phyloP scores from a whole-genome alignment of 2,888 invertebrate species.

The Resseliella maxima region DNA sequence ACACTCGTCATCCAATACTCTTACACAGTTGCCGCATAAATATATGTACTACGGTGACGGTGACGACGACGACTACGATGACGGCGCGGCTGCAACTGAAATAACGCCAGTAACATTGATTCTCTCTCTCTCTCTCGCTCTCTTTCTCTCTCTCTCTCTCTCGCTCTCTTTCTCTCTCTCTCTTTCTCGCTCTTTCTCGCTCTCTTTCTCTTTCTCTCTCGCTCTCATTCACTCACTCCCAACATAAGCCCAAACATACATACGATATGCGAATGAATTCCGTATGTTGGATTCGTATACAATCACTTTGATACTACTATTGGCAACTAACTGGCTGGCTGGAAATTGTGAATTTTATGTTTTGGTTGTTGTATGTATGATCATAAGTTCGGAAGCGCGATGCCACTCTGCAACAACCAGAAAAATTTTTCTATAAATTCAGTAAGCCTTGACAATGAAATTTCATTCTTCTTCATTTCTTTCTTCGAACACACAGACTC shows the following conservation, averaged over 20 bases:
- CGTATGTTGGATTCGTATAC: slow-evolving; percentile 7
- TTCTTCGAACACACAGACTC: slow-evolving; percentile 57
- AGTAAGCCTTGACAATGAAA: slow-evolving; percentile 67
- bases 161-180: no score
- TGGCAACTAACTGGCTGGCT: slow-evolving; percentile 32
- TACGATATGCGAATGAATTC: neutral
- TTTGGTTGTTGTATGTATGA: slow-evolving; percentile 1
- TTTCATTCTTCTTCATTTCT: slow-evolving; percentile 66
- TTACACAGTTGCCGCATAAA: neutral
- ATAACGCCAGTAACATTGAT: no score
- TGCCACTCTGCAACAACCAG: no score
- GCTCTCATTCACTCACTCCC: no score
- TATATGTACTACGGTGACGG: neutral
- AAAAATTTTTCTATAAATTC: slow-evolving; percentile 68
- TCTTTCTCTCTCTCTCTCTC: no score
- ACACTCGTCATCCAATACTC: neutral
- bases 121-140: no score
- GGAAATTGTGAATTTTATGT: no score
- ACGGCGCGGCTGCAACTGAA: neutral
- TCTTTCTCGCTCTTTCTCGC: no score
- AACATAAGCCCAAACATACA: neutral
- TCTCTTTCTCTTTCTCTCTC: no score
- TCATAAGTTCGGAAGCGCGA: neutral
- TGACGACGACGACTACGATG: neutral
- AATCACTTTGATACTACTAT: neutral